These are phyloP conservation scores for Stigmatopora nigra DNA, from an alignment of 2,113 vertebrate genomes.

Conservation along the genomic window DNA sequence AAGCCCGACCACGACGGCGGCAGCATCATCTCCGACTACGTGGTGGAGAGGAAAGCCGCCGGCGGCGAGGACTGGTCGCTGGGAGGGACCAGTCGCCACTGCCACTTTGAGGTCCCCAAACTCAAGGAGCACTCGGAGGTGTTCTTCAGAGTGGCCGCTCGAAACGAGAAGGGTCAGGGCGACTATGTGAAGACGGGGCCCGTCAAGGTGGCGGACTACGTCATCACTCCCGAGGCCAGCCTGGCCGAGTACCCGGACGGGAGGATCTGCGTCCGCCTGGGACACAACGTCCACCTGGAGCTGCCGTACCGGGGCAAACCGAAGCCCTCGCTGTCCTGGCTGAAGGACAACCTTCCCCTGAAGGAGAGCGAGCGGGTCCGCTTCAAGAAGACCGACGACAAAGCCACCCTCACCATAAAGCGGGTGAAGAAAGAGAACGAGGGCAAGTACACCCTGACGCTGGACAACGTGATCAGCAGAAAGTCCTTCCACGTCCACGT, in stretches of 20 bases:
- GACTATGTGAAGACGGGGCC: conserved; percentile 79
- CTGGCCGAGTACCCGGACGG: conserved; percentile 84
- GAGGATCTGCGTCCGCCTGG: conserved; percentile 79
- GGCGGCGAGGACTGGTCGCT: conserved; percentile 81
- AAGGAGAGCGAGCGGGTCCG: conserved; percentile 91
- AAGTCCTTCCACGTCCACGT: conserved; percentile 81
- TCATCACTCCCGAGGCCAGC: conserved; percentile 88
- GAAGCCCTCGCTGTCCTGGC: conserved; percentile 82
- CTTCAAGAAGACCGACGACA: conserved; percentile 89
- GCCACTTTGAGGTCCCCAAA: conserved; percentile 83
- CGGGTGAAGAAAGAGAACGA: conserved; percentile 87
- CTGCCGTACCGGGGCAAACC: conserved; percentile 94
- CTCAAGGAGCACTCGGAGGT: conserved; percentile 87
- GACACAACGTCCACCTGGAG: conserved; percentile 90
- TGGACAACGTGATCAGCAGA: conserved; percentile 86
- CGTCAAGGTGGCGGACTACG: conserved; percentile 86
- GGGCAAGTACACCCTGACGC: conserved; percentile 91
- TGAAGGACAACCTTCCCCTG: conserved; percentile 87
- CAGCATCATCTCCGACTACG: conserved; percentile 88
- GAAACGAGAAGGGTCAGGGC: conserved; percentile 91
- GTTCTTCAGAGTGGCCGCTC: conserved; percentile 88
- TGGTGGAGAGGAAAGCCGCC: conserved; percentile 83
- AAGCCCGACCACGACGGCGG: conserved; percentile 97
- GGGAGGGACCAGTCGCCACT: conserved; percentile 81
- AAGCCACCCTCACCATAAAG: conserved; percentile 86